Base-by-base conservation (phyloP, 2,888 invertebrate species). In the Drosophila fungiperda region DNA sequence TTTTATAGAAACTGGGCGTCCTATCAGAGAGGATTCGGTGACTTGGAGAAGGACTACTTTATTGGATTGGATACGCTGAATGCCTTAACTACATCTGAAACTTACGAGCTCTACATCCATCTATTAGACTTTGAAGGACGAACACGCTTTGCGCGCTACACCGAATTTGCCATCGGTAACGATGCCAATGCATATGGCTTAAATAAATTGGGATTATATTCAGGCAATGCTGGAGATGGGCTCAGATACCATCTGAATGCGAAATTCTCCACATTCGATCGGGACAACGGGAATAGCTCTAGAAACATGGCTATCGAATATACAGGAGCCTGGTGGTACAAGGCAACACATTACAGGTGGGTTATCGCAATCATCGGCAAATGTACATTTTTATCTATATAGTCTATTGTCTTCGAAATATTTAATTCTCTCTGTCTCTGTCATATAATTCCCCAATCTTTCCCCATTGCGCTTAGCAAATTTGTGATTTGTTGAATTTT, bases 241-340 rank as follows among this genome's bases (percentile, higher is more conserved):
- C 90, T 96, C 54, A 93, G 93, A 0, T 95, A 95, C 81, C 96
- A 96, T 76, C 95, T 95, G 0, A 95, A 95, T 0, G 94, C 94
- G 83, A 95, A 95, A 87, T 96, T 96, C 86, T 95, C 95, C 2
- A 95, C 96, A 0, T 93, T 92, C 50, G 96, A 96, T 86, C 90
- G 94, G 38, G 96, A 96, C 88, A 95, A 95, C 72, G 96, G 96
- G 82, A 95, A 95, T 95, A 93, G 93, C 26, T 95, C 95, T 61
- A 95, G 95, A 3, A 95, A 94, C 60, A 96, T 96, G 90, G 95
- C 96, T 0, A 91, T 93, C 36, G 94, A 95, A 58, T 96, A 95
- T 78, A 94, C 94, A 1, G 96, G 96, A 1, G 96, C 95, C 3
- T 96, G 96, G 96, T 96, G 96, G 96, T 96, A 96, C 88, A 95